Percentiles rank a stretch among this genome's conserved stretches.
These are phyloP conservation scores for Drosophila parvula DNA, from an alignment of 1,140 invertebrate species.

Conservation along the genomic window DNA sequence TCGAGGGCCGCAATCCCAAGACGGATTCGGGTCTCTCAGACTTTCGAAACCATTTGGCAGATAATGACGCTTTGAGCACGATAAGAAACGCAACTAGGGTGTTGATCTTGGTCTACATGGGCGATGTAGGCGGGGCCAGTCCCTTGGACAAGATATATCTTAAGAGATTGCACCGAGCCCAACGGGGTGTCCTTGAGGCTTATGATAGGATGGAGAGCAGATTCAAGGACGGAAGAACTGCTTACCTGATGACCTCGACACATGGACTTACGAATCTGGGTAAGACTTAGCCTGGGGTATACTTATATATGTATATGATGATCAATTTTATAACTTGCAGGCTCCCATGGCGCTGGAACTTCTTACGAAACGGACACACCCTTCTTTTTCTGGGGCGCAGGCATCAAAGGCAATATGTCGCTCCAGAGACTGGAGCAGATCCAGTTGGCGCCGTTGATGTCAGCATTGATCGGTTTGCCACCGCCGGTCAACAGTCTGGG, in stretches of 20 bases:
- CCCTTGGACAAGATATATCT: constrained; percentile 93
- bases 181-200: constrained; percentile 89
- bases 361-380: constrained; percentile 95
- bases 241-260: constrained; percentile 97
- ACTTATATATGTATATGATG: no score
- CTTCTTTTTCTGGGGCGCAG: constrained; percentile 96
- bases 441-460: constrained; percentile 95
- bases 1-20: neutral
- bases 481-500: constrained; percentile 97
- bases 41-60: constrained; percentile 86
- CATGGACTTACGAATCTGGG: constrained; percentile 99
- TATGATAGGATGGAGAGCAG: constrained; percentile 89
- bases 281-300: constrained; percentile 48
- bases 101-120: constrained; percentile 96
- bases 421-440: constrained; percentile 90
- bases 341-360: constrained; percentile 95
- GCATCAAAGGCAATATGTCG: constrained; percentile 85
- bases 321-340: constrained; percentile 31
- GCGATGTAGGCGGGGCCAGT: constrained; percentile 96
- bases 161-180: constrained; percentile 91
- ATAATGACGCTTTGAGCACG: constrained; percentile 73
- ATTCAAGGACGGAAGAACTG: constrained; percentile 92
- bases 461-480: constrained; percentile 92
- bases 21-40: constrained; percentile 13
- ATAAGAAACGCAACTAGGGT: constrained; percentile 85